Conservation (phyloP, 1,140 invertebrate genomes). For the Heterodera carotae region DNA sequence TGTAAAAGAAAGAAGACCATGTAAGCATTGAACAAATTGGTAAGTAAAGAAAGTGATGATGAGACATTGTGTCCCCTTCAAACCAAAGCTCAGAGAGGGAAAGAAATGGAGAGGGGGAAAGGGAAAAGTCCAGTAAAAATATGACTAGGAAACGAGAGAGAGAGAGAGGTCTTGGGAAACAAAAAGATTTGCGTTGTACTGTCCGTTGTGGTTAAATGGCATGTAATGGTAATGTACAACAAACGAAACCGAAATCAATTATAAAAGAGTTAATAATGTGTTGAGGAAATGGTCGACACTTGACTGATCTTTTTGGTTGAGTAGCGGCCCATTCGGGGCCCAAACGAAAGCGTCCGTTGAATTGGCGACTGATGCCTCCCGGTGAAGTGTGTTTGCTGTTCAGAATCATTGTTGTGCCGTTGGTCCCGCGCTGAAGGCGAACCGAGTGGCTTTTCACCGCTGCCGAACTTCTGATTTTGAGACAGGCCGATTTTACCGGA, state of each 20-base stretch:
- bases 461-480: neutral
- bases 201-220: too few species aligned
- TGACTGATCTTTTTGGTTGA: constrained; percentile 19
- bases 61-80: too few species aligned
- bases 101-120: too few species aligned
- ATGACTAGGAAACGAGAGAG: neutral
- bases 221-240: too few species aligned
- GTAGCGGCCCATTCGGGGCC: constrained; percentile 17
- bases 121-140: too few species aligned
- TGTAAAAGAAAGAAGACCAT: too few species aligned
- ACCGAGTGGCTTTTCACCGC: neutral
- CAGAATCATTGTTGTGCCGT: neutral
- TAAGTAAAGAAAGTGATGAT: too few species aligned
- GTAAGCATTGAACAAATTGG: too few species aligned
- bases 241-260: neutral
- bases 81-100: too few species aligned
- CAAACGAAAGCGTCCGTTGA: constrained; percentile 23
- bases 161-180: too few species aligned
- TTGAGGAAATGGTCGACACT: constrained; percentile 8
- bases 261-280: neutral
- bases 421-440: neutral
- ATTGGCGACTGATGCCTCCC: constrained; percentile 1
- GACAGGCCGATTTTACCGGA: constrained; percentile 32
- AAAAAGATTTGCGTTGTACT: too few species aligned
- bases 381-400: neutral